Evolutionary conservation across 2,797 vertebrate genomes (phyloP), one percentile per base, ranked within the genome.

Genomic region (Onychomys leucogaster): DNA sequence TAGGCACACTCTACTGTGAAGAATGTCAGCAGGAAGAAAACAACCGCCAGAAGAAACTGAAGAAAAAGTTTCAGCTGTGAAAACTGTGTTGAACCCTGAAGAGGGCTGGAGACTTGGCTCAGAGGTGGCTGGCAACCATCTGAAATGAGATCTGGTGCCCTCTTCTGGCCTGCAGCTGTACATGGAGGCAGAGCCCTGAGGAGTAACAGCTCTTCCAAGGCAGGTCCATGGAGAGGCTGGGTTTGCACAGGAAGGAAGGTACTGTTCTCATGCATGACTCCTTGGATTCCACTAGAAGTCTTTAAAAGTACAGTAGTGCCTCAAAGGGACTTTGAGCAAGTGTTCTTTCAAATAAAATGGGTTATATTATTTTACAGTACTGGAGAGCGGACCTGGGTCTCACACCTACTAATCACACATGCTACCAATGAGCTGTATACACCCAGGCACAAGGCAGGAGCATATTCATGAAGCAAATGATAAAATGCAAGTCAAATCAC

Each of bases 21-120:
- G 43, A 94, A 69, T 32, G 52, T 34, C 84, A 75, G 49, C 83
- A 37, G 71, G 49, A 75, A 91, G 27, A 32, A 89, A 93, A 43
- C 61, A 90, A 88, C 34, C 41, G 6, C n/a, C 37, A 69, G 25
- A 21, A 29, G 13, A 76, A 76, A 14, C 29, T 49, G n/a, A 90
- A 43, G 59, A 86, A 93, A 61, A 76, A 94, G 93, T 37, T 95
- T 95, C 77, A 85, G 71, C 52, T 65, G 46, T 73, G 2, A 77
- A 69, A 90, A 90, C 0, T 61, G 32, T 69, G 23, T 37, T 37
- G n/a, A 37, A 21, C 65, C n/a, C 34, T n/a, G 67, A 37, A 71
- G 67, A 71, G 34, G 59, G 16, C 34, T 37, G 13, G 67, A 71
- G 67, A 37, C 1, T 9, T 71, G n/a, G 69, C 69, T 37, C 19